Conservation (phyloP, 1,140 invertebrate species). For the Panagrolaimus sp. region DNA sequence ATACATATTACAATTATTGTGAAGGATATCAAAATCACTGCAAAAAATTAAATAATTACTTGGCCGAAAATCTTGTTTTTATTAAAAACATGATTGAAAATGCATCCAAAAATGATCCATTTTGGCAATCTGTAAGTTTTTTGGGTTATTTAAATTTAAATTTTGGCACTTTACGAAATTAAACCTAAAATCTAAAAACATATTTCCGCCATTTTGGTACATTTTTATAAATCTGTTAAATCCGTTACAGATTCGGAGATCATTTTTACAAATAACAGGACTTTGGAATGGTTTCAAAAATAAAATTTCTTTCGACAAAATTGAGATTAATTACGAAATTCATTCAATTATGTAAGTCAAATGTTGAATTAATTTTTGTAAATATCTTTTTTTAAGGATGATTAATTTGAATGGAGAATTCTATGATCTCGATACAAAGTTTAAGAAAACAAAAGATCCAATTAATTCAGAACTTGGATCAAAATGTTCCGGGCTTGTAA, state of each 20-base stretch:
- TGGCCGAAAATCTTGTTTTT: slow-evolving; percentile 48
- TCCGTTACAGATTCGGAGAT: slow-evolving; percentile 61
- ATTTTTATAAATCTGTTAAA: no score
- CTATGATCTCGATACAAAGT: slow-evolving; percentile 67
- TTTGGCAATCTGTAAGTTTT: no score
- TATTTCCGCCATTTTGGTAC: no score
- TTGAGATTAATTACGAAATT: slow-evolving; percentile 30
- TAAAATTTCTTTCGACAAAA: slow-evolving; percentile 23
- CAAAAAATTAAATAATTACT: slow-evolving; percentile 37
- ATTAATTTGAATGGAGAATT: slow-evolving; percentile 66
- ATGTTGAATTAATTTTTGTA: no score
- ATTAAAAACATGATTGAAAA: slow-evolving; percentile 39
- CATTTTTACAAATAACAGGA: slow-evolving; percentile 63
- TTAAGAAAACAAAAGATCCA: slow-evolving; percentile 54
- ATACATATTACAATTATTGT: slow-evolving; percentile 48
- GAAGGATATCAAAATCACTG: slow-evolving; percentile 52
- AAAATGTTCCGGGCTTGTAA: slow-evolving; percentile 67
- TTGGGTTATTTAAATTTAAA: no score
- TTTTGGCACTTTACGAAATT: no score
- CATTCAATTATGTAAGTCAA: slow-evolving; percentile 66
- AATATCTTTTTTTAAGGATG: slow-evolving; percentile 11
- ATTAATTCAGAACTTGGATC: slow-evolving; percentile 59
- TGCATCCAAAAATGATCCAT: slow-evolving; percentile 46
- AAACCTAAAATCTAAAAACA: no score
- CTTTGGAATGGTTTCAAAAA: slow-evolving; percentile 62